Base-by-base conservation (phyloP, 2,113 vertebrate species). In the Numida meleagris region DNA sequence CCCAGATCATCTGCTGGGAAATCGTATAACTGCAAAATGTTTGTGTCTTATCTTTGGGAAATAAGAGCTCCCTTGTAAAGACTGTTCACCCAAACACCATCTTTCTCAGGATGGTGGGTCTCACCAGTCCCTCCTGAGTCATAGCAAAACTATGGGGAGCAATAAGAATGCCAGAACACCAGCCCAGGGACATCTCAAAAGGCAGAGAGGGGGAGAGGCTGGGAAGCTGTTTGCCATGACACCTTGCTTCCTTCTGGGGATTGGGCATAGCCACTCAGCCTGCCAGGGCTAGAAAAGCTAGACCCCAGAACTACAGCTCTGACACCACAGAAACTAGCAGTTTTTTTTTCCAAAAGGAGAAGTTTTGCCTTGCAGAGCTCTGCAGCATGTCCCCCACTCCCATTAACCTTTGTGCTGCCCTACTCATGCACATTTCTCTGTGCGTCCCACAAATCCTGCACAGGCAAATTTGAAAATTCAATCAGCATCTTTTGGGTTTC, bases 1-100 rank as follows among this genome's bases (percentile, higher is more conserved):
- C 57, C 91, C 93, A 89, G 93, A 42, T 86, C 59, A 38, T 80
- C 85, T 91, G 87, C 92, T 95, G 86, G 95, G 82, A 86, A 81
- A 83, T 67, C 68, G 38, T 82, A 46, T 84, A 92, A 75, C 92
- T 93, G 80, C 91, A 94, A 77, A 88, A 62, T 53, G 79, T 78
- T 93, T 58, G 43, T 90, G 80, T 74, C 73, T 95, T 95, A 67
- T 48, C 80, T 91, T 92, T 63, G 72, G 81, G 71, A 83, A 90
- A 67, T 67, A 68, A 68, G 38, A n/a, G 53, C 66, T 94, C 46
- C 62, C 46, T 92, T 82, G 72, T 20, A 76, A 15, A 72, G 81
- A 76, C 88, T 83, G 25, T 80, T 78, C 73, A 88, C 75, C 53
- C 17, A 6, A 58, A 88, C 66, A 68, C 40, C 13, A 7, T 59